Percentiles rank a stretch among this genome's conserved stretches.
These are phyloP conservation scores for Patiria pectinifera DNA, from an alignment of 53 echinoderm and acorn worm genomes.

Conservation along the genomic window DNA sequence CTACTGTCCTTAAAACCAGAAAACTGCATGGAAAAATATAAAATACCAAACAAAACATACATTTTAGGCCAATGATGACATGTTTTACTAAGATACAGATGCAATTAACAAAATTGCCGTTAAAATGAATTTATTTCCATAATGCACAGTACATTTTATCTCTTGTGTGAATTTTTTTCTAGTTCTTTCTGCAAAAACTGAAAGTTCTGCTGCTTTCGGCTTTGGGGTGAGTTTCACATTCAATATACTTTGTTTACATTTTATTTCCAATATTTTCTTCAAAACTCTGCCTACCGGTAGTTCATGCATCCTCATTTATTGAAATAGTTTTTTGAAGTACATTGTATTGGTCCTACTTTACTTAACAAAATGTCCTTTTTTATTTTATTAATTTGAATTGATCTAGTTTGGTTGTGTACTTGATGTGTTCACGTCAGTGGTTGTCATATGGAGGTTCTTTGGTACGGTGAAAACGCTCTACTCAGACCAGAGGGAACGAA, in stretches of 20 bases:
- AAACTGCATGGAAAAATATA: too few species aligned
- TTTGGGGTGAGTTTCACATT: conserved; percentile 74
- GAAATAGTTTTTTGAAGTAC: background rate
- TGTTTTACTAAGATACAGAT: too few species aligned
- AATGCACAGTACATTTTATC: background rate
- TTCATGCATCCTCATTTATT: background rate
- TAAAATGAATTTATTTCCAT: background rate
- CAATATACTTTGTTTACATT: background rate
- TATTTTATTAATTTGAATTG: background rate
- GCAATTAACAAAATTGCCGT: too few species aligned
- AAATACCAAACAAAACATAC: too few species aligned
- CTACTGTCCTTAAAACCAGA: too few species aligned
- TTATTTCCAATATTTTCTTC: background rate
- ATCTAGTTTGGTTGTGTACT: conserved; percentile 89
- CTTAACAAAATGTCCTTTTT: background rate
- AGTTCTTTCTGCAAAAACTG: conserved; percentile 72
- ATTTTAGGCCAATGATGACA: too few species aligned
- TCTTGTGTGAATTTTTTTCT: background rate
- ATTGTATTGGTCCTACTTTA: background rate
- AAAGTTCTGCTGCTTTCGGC: conserved; percentile 84
- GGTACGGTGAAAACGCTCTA: conserved; percentile 78
- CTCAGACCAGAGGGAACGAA: conserved; percentile 85
- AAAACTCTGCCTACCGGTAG: background rate
- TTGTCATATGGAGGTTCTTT: conserved; percentile 91
- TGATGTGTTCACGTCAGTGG: conserved; percentile 84